A percentile compares a stretch with the other conserved stretches of the same genome.
phyloP scores from a whole-genome alignment of 2,888 invertebrate genomes.

The Dione juno region DNA sequence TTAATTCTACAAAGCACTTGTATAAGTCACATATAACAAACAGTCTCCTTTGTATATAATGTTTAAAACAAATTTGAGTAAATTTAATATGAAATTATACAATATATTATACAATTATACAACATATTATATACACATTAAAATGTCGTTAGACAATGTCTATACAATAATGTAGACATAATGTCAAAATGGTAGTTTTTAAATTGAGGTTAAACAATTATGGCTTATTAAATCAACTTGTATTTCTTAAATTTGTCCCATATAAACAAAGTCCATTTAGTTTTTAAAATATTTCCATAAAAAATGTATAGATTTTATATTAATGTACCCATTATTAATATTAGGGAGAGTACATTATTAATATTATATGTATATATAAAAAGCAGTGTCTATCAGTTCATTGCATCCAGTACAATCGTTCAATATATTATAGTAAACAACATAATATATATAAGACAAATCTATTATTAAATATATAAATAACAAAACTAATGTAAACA shows the following conservation, averaged over 20 bases:
- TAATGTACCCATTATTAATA: too few relatives aligned
- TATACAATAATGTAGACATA: background rate
- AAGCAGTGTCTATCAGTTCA: slow-evolving; percentile 23
- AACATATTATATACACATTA: background rate
- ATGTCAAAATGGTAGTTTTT: too few relatives aligned
- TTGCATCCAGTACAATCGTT: slow-evolving; percentile 59
- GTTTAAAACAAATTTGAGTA: background rate
- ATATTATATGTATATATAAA: slow-evolving; percentile 9
- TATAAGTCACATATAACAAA: slow-evolving; percentile 1
- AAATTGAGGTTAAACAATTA: too few relatives aligned
- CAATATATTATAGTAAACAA: background rate
- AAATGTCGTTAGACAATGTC: background rate
- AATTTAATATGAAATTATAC: background rate
- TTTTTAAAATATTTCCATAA: too few relatives aligned
- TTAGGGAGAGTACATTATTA: too few relatives aligned
- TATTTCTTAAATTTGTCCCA: too few relatives aligned
- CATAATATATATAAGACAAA: too few relatives aligned
- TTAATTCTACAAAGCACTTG: slow-evolving; percentile 12
- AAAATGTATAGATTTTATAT: too few relatives aligned
- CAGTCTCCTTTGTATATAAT: background rate
- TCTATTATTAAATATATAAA: background rate
- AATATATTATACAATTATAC: background rate
- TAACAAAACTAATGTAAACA: background rate
- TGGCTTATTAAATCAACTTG: too few relatives aligned
- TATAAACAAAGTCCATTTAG: too few relatives aligned